Base-by-base conservation (phyloP, 2,888 invertebrate genomes). In the Pandemis corylana region DNA sequence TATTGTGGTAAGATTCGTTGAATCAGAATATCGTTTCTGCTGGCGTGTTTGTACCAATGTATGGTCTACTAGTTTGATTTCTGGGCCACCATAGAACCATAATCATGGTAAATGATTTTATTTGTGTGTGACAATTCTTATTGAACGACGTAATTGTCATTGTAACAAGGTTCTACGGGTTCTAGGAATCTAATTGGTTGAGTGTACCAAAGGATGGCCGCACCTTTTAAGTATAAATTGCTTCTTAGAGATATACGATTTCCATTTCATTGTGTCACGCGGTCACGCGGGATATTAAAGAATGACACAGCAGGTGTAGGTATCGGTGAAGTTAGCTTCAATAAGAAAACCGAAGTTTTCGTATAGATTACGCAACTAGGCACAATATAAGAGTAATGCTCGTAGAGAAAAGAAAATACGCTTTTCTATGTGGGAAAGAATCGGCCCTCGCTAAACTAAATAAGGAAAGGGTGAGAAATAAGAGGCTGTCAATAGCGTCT, bases 281-380 rank as follows among this genome's bases (percentile, higher is more conserved):
- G 62, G 59, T 59, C 59, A 59, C 28, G 28, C 59, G 10, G 10
- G 13, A 62, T 70, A 42, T 56, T 53, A 64, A 42, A 70, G 41
- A 51, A 66, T 66, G 61, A 62, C 20, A 67, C 49, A 61, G 49
- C 66, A 71, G 49, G 66, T 28, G 59, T n/a, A n/a, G n/a, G n/a
- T 59, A 5, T 59, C 28, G 59, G 28, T 59, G 56, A 59, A 59
- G 28, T 59, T 56, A 15, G 9, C 5, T 12, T 28, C 28, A 4
- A 59, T 28, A 12, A 59, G 12, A 59, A 10, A 28, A 12, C 28
- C 20, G 12, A 12, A 28, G 28, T 5, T 56, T 28, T 20, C 5
- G 59, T 59, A 5, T 28, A 5, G 59, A 56, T 56, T 56, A 56
- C 56, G 20, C 15, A 56, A 28, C 28, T 12, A 4, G 20, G 12